Base-by-base conservation (phyloP, 2,113 vertebrate genomes). In the Acanthochromis polyacanthus region DNA sequence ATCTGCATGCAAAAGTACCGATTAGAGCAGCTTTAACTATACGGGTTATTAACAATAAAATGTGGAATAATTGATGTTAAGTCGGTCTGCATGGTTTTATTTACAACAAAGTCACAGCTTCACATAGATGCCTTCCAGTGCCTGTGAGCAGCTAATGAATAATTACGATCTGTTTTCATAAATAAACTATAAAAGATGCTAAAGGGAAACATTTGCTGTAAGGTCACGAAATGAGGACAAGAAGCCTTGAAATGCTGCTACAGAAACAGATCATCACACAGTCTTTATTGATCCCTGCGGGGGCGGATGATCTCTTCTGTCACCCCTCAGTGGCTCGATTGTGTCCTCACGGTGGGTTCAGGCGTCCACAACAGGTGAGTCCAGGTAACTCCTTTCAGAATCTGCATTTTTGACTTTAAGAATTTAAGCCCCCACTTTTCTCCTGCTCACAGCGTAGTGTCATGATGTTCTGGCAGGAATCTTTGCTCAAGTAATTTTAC, bases 401-500 rank as follows among this genome's bases (percentile, higher is more conserved):
- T 22, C 10, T 60, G 10, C n/a, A 19, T 71, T 67, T 52, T 19
- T 14, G 16, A 16, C 52, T 38, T 56, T 12, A 20, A 52, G 43
- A 74, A 16, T 63, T 66, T 5, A 59, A 71, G 23, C 38, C 45
- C 32, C 10, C 20, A 16, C 40, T 64, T n/a, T 68, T 32, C 22
- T 8, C 1, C 0, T 28, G n/a, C 56, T 5, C 30, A 30, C 36
- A 23, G 10, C 3, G 4, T 12, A 38, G 38, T 16, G 25, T 58
- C 75, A 59, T 67, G 43, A 38, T 4, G 12, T 36, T 63, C 68
- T 0, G 50, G 30, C 36, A 38, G 63, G 76, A 71, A 85, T 84
- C 63, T 89, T 87, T 61, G 78, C 81, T 65, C 19, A 82, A 91
- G 78, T 78, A 78, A 84, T 82, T 91, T 80, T 46, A 89, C 84